These are phyloP conservation scores for Danio aesculapii DNA, from an alignment of 2,797 vertebrate genomes.

Conservation along the genomic window DNA sequence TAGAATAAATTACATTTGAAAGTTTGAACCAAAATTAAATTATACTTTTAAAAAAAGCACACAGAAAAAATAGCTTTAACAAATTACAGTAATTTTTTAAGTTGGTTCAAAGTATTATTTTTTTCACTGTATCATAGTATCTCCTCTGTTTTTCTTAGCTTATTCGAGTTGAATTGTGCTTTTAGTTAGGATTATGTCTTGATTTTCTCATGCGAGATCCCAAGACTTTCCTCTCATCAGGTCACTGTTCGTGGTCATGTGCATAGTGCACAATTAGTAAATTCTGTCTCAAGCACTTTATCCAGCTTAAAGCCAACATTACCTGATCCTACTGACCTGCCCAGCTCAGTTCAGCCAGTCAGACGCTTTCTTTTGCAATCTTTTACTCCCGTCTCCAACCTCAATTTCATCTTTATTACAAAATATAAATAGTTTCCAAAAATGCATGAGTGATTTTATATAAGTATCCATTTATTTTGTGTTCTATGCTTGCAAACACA, in stretches of 20 bases:
- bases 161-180: not conserved
- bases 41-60: too few relatives aligned
- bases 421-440: not conserved
- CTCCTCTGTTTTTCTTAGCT: not conserved
- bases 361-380: constrained; percentile 6
- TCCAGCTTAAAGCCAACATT: constrained; percentile 69
- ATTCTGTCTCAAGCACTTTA: constrained; percentile 68
- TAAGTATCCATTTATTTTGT: not conserved
- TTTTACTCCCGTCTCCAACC: not conserved
- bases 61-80: too few relatives aligned
- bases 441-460: not conserved
- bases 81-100: too few relatives aligned
- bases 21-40: too few relatives aligned
- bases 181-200: constrained; percentile 5
- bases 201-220: not conserved
- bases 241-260: constrained; percentile 65
- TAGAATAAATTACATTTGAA: too few relatives aligned
- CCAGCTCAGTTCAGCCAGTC: constrained; percentile 42
- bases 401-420: not conserved
- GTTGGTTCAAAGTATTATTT: too few relatives aligned
- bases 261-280: constrained; percentile 65
- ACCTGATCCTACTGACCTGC: constrained; percentile 52
- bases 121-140: not conserved
- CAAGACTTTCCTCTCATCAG: constrained; percentile 61
- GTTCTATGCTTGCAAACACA: not conserved